Base-by-base conservation (phyloP, 2,888 invertebrate species). In the Elaeidobius kamerunicus region DNA sequence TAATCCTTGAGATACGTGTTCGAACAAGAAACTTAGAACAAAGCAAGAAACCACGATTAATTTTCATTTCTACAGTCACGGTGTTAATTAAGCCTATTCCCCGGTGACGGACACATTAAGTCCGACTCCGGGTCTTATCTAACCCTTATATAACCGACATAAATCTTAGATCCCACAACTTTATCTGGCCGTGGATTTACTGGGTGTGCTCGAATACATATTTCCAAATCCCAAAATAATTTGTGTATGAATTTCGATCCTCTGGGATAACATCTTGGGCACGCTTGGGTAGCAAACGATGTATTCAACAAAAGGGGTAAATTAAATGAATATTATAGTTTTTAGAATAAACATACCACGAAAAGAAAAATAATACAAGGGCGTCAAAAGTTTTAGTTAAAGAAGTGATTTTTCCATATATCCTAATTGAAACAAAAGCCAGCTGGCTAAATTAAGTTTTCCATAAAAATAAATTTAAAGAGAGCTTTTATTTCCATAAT, bases 41-140 rank as follows among this genome's bases (percentile, higher is more conserved):
- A 27, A 27, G 9, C 27, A 7, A 18, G 35, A 45, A 35, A 35
- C 11, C 12, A n/a, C 15, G 47, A 47, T 47, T 47, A 47, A 47
- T 47, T 39, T 47, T 40, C 47, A 47, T 47, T 47, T 47, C 38
- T 30, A 40, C 27, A 47, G 39, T 47, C 30, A 47, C 39, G 30
- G 47, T 47, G 47, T 47, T 47, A 47, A 47, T 47, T 47, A 47
- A 47, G 39, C 17, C 19, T 47, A 47, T 40, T 47, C 47, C 47
- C 47, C 20, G 18, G 46, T 46, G 46, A 46, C 46, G 36, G 38
- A 46, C 46, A 27, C 46, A 46, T 46, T 46, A 46, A 46, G 46
- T 38, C 46, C 46, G 12, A 46, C 36, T 46, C 46, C 46, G 46
- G 40, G 38, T 46, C 46, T 46, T 46, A 46, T 46, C 38, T 46